phyloP scores from a whole-genome alignment of 2,888 invertebrate species.

The Sarcophaga variegata region DNA sequence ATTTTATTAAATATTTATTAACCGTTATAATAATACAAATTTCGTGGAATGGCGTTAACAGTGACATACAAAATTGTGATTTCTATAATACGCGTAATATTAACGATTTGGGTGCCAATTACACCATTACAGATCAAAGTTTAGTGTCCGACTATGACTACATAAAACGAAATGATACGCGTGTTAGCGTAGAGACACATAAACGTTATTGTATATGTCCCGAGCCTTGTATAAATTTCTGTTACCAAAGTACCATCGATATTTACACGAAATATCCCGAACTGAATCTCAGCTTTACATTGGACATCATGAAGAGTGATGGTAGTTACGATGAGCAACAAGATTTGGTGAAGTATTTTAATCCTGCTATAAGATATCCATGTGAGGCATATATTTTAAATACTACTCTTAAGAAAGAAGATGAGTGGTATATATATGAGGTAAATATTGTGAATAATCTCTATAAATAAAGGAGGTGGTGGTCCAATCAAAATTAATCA shows the following conservation, averaged over 20 bases:
- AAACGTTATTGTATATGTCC: conserved; percentile 13
- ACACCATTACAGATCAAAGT: background rate
- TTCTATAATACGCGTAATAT: conserved; percentile 24
- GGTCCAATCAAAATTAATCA: too few species aligned
- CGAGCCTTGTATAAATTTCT: conserved; percentile 21
- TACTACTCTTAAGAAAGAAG: background rate
- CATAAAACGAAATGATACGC: background rate
- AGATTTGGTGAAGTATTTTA: conserved; percentile 4
- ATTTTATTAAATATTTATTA: background rate
- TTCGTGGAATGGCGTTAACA: background rate
- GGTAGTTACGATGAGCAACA: background rate
- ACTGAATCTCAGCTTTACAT: background rate
- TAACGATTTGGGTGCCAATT: background rate
- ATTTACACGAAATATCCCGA: background rate
- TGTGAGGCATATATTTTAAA: background rate
- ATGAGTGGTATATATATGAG: conserved; percentile 21
- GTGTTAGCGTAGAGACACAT: background rate
- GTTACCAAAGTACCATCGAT: background rate
- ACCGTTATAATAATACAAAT: background rate
- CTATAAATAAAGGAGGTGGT: too few species aligned
- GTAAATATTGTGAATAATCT: background rate
- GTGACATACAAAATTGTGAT: conserved; percentile 33
- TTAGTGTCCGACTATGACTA: conserved; percentile 4
- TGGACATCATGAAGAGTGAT: background rate
- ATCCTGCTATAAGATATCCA: background rate